A percentile compares a stretch with the other conserved stretches of the same genome.
phyloP scores from a whole-genome alignment of 2,888 invertebrate species.

The Chymomyza caudatula region DNA sequence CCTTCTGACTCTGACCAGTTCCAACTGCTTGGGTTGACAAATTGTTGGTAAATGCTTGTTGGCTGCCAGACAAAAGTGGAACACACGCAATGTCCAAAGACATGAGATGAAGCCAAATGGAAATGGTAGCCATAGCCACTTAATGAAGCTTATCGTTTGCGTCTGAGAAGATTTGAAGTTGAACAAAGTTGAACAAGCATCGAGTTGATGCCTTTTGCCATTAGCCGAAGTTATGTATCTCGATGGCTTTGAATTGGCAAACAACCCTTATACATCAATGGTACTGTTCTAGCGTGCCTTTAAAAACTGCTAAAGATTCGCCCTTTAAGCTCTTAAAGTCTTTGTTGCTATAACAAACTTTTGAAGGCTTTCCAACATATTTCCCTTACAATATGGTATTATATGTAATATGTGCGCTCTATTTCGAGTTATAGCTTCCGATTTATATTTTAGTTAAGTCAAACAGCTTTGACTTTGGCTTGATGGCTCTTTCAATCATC shows the following conservation, averaged over 20 bases:
- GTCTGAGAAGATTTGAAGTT: not conserved
- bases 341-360: too few relatives aligned
- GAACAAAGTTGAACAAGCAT: not conserved
- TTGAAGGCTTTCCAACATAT: too few relatives aligned
- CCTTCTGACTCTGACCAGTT: not conserved
- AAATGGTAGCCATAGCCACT: not conserved
- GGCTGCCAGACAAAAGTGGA: slow-evolving; percentile 62
- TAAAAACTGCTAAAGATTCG: too few relatives aligned
- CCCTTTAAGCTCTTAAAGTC: too few relatives aligned
- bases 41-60: slow-evolving; percentile 60
- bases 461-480: too few relatives aligned
- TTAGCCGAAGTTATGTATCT: not conserved
- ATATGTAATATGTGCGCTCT: too few relatives aligned
- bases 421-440: too few relatives aligned
- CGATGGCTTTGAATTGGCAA: not conserved
- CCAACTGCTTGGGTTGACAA: slow-evolving; percentile 57
- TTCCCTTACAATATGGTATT: too few relatives aligned
- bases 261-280: not conserved
- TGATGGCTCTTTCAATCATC: too few relatives aligned
- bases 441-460: too few relatives aligned
- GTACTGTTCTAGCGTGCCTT: too few relatives aligned
- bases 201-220: not conserved
- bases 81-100: slow-evolving; percentile 53
- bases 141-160: not conserved
- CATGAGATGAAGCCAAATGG: not conserved